Evolutionary conservation across 2,797 vertebrate genomes (phyloP).

Genomic region (Labeo calbasu): DNA sequence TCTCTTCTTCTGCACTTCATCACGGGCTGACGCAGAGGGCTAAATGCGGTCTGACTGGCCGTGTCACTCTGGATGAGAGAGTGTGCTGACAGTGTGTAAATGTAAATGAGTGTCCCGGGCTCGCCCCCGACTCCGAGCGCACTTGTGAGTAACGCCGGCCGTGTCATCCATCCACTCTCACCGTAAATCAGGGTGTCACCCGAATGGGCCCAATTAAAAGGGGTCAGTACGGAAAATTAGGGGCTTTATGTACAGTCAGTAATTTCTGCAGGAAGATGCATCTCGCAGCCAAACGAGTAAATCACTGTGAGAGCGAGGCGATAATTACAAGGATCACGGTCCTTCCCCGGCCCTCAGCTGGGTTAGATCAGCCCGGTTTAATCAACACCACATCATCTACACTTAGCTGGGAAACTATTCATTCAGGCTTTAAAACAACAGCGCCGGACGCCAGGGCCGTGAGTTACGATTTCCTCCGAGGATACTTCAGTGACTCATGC

Average conservation of each 20-base stretch:
- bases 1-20: constrained; percentile 51
- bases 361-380: constrained; percentile 71
- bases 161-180: constrained; percentile 56
- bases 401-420: constrained; percentile 73
- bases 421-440: constrained; percentile 68
- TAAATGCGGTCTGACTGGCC: constrained; percentile 53
- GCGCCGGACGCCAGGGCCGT: constrained; percentile 32
- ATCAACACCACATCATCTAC: constrained; percentile 77
- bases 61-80: constrained; percentile 53
- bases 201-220: constrained; percentile 76
- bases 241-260: constrained; percentile 64
- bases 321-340: constrained; percentile 77
- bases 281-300: constrained; percentile 73
- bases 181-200: constrained; percentile 72
- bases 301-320: constrained; percentile 70
- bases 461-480: constrained; percentile 51
- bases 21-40: constrained; percentile 31
- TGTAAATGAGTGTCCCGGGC: constrained; percentile 60
- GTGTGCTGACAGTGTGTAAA: constrained; percentile 57
- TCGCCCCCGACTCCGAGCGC: constrained; percentile 46
- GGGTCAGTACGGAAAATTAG: constrained; percentile 65
- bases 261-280: constrained; percentile 71
- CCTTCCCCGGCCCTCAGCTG: constrained; percentile 66
- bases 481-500: constrained; percentile 36
- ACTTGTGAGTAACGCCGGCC: constrained; percentile 37